These are phyloP conservation scores for Trichogramma dendrolimi DNA, from an alignment of 2,888 invertebrate genomes.

Conservation along the genomic window DNA sequence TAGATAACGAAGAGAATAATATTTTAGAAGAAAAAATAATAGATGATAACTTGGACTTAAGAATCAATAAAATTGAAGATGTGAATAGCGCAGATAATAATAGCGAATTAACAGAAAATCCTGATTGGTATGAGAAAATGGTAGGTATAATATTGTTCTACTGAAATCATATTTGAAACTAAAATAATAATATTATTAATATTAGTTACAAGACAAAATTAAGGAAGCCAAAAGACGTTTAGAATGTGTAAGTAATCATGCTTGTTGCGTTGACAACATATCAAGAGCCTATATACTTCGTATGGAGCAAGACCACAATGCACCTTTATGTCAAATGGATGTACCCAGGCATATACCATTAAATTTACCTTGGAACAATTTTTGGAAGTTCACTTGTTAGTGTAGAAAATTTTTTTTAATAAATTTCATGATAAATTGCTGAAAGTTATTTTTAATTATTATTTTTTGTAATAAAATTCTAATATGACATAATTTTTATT, in stretches of 20 bases:
- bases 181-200: background rate
- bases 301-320: constrained; percentile 24
- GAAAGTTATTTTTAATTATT: constrained; percentile 1
- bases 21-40: background rate
- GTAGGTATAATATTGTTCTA: constrained; percentile 7
- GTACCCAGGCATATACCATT: constrained; percentile 22
- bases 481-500: background rate
- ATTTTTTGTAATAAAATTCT: background rate
- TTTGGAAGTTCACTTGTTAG: constrained; percentile 27
- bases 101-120: constrained; percentile 9
- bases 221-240: constrained; percentile 16
- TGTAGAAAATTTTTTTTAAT: background rate
- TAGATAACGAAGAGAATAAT: constrained; percentile 15
- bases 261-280: constrained; percentile 10
- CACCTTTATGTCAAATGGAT: constrained; percentile 24
- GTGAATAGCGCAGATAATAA: background rate
- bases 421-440: background rate
- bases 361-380: constrained; percentile 21
- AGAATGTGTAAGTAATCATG: constrained; percentile 10
- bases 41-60: background rate
- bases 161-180: background rate
- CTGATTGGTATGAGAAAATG: constrained; percentile 16
- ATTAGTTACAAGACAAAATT: constrained; percentile 20
- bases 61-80: background rate
- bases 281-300: constrained; percentile 16